A percentile compares a stretch with the other conserved stretches of the same genome.
Conservation (phyloP, 2,113 vertebrate species). For the Callipepla californica region DNA sequence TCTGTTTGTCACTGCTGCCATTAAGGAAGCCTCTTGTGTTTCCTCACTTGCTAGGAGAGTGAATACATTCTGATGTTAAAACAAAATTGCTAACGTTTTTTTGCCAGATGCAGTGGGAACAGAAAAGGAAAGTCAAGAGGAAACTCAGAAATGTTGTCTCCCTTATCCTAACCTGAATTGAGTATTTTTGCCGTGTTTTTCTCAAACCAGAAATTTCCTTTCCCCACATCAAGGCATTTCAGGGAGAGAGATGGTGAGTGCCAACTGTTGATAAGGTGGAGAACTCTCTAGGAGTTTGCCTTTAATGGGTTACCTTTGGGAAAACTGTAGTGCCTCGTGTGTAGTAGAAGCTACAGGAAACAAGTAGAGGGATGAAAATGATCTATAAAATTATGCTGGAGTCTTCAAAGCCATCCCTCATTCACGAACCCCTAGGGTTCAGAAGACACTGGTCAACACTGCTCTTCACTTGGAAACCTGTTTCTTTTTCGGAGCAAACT, state of each 20-base stretch:
- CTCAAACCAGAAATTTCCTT: neutral
- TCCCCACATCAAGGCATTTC: neutral
- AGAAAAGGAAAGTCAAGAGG: neutral
- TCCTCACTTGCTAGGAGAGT: neutral
- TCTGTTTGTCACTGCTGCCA: neutral
- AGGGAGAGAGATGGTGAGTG: neutral
- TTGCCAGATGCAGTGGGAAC: neutral
- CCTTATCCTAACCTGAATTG: neutral
- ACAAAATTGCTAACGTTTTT: neutral
- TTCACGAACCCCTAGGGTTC: neutral
- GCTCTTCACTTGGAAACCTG: neutral
- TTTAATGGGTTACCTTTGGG: neutral
- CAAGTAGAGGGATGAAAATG: neutral
- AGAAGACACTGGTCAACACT: neutral
- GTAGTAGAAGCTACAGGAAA: neutral
- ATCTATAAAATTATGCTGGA: neutral
- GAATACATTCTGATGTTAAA: neutral
- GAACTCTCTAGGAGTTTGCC: neutral
- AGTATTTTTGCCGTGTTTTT: neutral
- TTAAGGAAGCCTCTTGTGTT: neutral
- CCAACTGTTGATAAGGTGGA: neutral
- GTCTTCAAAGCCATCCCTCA: neutral
- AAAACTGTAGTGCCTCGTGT: neutral
- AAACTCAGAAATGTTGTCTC: neutral
- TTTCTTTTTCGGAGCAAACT: neutral